Percentiles rank a stretch among this genome's conserved stretches.
Evolutionary conservation across 2,797 vertebrate species (phyloP).

Genomic region (Periophthalmus magnuspinnatus): DNA sequence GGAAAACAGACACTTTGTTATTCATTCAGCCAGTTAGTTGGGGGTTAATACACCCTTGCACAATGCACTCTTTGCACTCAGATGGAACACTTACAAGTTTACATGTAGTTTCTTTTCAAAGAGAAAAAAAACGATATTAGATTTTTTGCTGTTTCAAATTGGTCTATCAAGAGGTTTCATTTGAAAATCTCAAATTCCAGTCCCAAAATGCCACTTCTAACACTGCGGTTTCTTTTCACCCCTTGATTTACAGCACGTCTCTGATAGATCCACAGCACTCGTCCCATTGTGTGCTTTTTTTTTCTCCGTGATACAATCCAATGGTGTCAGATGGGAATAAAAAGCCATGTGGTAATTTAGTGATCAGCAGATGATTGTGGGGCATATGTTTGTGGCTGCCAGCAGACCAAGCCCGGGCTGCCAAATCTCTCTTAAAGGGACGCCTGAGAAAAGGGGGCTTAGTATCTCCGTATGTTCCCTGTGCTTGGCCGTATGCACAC

Average conservation of each 20-base stretch:
- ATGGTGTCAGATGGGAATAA: slow-evolving; percentile 46
- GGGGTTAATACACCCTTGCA: background rate
- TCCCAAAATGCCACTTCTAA: background rate
- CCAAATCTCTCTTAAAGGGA: slow-evolving; percentile 70
- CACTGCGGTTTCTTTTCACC: background rate
- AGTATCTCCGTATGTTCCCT: slow-evolving; percentile 65
- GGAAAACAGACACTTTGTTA: background rate
- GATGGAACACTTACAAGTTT: background rate
- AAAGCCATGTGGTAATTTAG: slow-evolving; percentile 48
- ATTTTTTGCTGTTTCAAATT: slow-evolving; percentile 1
- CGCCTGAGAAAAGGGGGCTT: slow-evolving; percentile 64
- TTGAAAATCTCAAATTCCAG: background rate
- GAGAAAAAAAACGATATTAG: background rate
- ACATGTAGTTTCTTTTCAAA: background rate
- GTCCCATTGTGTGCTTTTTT: slow-evolving; percentile 36
- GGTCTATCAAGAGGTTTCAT: background rate
- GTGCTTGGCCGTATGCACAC: slow-evolving; percentile 67
- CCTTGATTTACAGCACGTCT: slow-evolving; percentile 27
- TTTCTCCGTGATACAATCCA: slow-evolving; percentile 47
- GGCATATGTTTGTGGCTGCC: slow-evolving; percentile 61
- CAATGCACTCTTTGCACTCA: background rate
- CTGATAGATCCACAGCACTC: slow-evolving; percentile 41
- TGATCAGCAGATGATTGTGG: slow-evolving; percentile 66
- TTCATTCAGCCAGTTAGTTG: background rate
- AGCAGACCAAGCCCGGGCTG: slow-evolving; percentile 59